Conservation (phyloP, 2,797 vertebrate genomes). For the Bufotes viridis region DNA sequence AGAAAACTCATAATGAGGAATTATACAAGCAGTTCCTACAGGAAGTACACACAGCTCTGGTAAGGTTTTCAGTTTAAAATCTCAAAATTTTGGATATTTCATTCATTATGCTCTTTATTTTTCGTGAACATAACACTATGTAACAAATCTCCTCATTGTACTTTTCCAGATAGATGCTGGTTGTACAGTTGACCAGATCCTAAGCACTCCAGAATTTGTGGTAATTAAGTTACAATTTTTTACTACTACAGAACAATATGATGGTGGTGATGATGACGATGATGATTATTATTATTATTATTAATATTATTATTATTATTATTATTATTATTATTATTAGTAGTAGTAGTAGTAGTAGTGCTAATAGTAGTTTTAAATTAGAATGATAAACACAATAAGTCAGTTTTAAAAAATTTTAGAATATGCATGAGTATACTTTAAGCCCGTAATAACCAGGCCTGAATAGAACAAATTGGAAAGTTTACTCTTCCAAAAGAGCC, state of each 20-base stretch:
- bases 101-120: neutral
- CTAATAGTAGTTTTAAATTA: neutral
- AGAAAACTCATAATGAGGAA: slow-evolving; percentile 6
- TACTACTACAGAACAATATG: too few relatives aligned
- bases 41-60: slow-evolving; percentile 13
- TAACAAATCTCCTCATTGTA: neutral
- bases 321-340: neutral
- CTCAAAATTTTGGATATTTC: neutral
- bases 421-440: too few relatives aligned
- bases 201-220: slow-evolving; percentile 6
- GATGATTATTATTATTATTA: neutral
- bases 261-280: too few relatives aligned
- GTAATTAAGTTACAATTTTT: neutral
- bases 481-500: too few relatives aligned
- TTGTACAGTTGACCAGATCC: slow-evolving; percentile 18
- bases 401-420: too few relatives aligned
- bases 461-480: too few relatives aligned
- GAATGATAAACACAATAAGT: neutral
- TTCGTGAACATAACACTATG: neutral
- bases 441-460: too few relatives aligned
- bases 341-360: neutral
- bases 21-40: neutral
- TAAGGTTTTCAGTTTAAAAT: neutral
- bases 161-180: slow-evolving; percentile 25
- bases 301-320: neutral